A percentile compares a stretch with the other conserved stretches of the same genome.
Evolutionary conservation across 2,888 invertebrate species (phyloP).

Genomic region (Pterostichus madidus): DNA sequence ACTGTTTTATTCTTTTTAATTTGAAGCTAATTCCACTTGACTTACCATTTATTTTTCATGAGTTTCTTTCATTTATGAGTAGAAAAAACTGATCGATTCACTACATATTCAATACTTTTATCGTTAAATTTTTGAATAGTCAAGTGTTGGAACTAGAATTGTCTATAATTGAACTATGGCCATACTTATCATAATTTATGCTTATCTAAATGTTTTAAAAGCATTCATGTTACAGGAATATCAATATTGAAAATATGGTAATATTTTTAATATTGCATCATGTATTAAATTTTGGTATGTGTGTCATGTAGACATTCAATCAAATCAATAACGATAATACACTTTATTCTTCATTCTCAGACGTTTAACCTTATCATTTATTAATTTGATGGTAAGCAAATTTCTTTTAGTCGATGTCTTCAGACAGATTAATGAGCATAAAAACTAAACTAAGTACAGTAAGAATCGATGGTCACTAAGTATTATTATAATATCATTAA

Average conservation of each 20-base stretch:
- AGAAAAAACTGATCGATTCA: constrained; percentile 1
- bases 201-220: constrained; percentile 54
- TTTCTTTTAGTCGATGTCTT: too few species aligned
- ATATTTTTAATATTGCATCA: constrained; percentile 51
- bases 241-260: constrained; percentile 39
- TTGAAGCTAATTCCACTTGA: constrained; percentile 40
- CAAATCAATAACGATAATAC: constrained; percentile 40
- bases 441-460: neutral
- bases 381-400: neutral
- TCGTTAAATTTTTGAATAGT: constrained; percentile 16
- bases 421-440: too few species aligned
- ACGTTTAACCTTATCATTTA: neutral
- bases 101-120: constrained; percentile 1
- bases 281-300: constrained; percentile 28
- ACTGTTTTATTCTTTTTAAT: constrained; percentile 36
- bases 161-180: constrained; percentile 37
- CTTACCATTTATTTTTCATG: constrained; percentile 49
- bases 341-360: constrained; percentile 3
- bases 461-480: too few species aligned
- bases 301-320: constrained; percentile 12
- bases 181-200: constrained; percentile 38
- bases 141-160: constrained; percentile 19
- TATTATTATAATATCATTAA: too few species aligned
- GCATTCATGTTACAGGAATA: constrained; percentile 32
- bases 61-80: constrained; percentile 11